phyloP scores from a whole-genome alignment of 2,113 vertebrate species.

The Noctilio leporinus region DNA sequence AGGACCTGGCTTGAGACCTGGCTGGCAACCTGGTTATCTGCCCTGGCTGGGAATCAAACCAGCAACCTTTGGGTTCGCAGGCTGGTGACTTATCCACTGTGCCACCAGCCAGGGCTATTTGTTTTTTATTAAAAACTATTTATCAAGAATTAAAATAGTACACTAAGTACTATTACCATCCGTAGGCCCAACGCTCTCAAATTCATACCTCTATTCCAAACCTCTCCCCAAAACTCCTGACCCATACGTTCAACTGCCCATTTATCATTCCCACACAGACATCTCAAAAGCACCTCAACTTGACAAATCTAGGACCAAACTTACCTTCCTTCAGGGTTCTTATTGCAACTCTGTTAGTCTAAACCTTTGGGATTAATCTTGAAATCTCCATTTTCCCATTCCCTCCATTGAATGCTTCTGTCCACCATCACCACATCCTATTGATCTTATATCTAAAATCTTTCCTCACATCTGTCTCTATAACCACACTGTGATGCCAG shows the following conservation, averaged over 20 bases:
- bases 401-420: background rate
- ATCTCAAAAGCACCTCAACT: background rate
- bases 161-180: background rate
- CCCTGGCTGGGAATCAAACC: too few species aligned
- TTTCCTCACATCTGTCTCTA: background rate
- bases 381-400: background rate
- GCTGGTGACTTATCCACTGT: too few species aligned
- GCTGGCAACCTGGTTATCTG: too few species aligned
- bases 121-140: background rate
- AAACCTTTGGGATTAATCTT: background rate
- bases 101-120: too few species aligned
- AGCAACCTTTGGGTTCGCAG: too few species aligned
- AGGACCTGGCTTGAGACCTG: too few species aligned
- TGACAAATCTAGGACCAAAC: background rate
- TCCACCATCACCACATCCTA: background rate
- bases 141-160: background rate
- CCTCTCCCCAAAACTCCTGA: background rate
- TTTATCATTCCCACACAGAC: background rate
- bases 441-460: background rate
- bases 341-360: background rate
- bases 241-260: background rate
- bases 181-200: background rate
- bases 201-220: background rate
- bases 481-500: background rate
- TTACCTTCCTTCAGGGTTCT: background rate